Evolutionary conservation across 1,140 invertebrate species (phyloP), one percentile per base, ranked within the genome.

Genomic region (Sminthurides bifidus): DNA sequence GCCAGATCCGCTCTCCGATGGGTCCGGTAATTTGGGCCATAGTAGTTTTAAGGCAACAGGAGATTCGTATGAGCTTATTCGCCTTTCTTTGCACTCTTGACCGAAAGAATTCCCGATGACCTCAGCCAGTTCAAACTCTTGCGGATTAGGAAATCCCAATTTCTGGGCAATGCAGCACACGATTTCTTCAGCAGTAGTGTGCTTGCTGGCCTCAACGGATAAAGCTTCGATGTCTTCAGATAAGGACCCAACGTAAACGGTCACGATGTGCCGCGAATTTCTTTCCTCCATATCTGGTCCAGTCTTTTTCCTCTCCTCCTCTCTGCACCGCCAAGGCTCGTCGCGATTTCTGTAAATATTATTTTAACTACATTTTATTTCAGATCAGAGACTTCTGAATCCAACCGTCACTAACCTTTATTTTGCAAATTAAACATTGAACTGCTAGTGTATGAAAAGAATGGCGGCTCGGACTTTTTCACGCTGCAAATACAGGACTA

Each of bases 31-130:
- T 70, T 89, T 87, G 17, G 91, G 91, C 92, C 92, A 96, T 8
- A 96, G 74, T 63, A 91, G 75, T 82, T 94, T 92, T 27, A 95
- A 78, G 23, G 86, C 84, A 8, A 93, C 90, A 1, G 92, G 92
- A 66, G 84, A 89, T 70, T 96, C 92, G 24, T 77, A 75, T 33
- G 82, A 76, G 40, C 85, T 85, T 17, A 97, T 77, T 65, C 91
- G 75, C 56, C 92, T 74, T 73, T 95, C 92, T 70, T 95, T 94
- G 69, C 90, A 94, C 69, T 92, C 86, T 66, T 85, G 81, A 15
- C 84, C 83, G 53, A 81, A 77, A 65, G 82, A 81, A 71, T 87
- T 83, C 54, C 83, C 84, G 54, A 81, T 76, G 15, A 94, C 90
- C 75, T 96, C 92, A 27, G 89, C 88, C 67, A 95, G 73, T 73